phyloP scores from a whole-genome alignment of 2,797 vertebrate species.

The Euphonia xanthogaster region DNA sequence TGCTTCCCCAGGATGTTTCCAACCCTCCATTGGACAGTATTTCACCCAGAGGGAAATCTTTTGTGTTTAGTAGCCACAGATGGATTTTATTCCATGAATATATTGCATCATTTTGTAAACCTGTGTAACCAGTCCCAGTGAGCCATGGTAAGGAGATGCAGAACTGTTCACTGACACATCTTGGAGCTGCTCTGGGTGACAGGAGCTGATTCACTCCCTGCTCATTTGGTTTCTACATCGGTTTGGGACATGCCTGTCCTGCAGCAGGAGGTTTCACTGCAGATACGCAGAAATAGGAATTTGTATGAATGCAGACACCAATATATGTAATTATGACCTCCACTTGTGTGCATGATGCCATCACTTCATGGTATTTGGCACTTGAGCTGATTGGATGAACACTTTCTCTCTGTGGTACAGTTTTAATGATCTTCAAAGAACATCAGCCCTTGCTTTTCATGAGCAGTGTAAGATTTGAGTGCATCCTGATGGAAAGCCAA shows the following conservation, averaged over 20 bases:
- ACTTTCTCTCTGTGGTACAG: not conserved
- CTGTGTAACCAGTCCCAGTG: accelerated
- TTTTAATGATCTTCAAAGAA: not conserved
- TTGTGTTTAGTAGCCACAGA: not conserved
- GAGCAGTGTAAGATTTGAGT: not conserved
- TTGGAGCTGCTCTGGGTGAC: not conserved
- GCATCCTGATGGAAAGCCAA: not conserved
- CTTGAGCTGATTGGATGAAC: not conserved
- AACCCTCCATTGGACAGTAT: not conserved
- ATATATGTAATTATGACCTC: not conserved
- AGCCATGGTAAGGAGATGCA: not conserved
- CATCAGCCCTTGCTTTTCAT: not conserved
- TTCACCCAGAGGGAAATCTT: not conserved
- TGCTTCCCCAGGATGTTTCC: not conserved
- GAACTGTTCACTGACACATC: not conserved
- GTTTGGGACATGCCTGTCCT: not conserved
- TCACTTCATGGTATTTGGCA: not conserved
- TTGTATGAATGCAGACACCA: not conserved
- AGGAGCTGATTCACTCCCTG: not conserved
- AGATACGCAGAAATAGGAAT: not conserved
- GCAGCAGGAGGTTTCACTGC: not conserved
- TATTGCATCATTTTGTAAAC: not conserved
- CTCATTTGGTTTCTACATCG: not conserved
- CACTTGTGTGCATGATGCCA: not conserved
- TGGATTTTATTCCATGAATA: not conserved